These are phyloP conservation scores for Metacarcinus magister DNA, from an alignment of 2,888 invertebrate genomes.

Conservation along the genomic window DNA sequence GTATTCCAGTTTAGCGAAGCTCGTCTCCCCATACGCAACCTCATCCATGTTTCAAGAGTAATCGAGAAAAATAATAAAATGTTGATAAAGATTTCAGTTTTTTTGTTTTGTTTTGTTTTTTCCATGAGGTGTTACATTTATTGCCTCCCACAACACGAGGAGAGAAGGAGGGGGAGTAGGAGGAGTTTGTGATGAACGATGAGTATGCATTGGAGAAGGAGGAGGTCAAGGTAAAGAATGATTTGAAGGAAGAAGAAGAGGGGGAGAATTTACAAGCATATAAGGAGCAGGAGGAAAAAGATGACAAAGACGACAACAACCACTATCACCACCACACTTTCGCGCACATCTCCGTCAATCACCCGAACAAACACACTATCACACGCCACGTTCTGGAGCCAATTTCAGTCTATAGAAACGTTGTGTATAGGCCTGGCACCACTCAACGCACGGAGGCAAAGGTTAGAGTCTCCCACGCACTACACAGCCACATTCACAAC, in stretches of 20 bases:
- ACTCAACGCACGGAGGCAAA: not conserved
- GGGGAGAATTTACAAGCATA: not conserved
- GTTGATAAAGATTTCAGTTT: not conserved
- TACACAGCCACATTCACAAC: not conserved
- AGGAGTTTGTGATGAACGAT: not conserved
- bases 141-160: not conserved
- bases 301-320: not conserved
- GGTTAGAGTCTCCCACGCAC: not conserved
- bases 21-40: not conserved
- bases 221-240: not conserved
- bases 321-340: not conserved
- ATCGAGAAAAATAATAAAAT: not conserved
- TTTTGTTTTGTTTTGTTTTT: not conserved
- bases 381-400: not conserved
- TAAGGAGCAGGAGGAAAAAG: not conserved
- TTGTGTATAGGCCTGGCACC: not conserved
- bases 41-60: not conserved
- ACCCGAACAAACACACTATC: not conserved
- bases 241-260: not conserved
- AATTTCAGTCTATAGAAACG: not conserved
- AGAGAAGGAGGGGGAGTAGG: not conserved
- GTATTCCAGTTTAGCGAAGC: not conserved
- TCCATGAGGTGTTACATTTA: too few relatives aligned
- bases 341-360: too few relatives aligned
- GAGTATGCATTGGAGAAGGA: not conserved